A percentile compares a stretch with the other conserved stretches of the same genome.
Conservation (phyloP, 2,888 invertebrate species). For the Drosophila suboccidentalis region DNA sequence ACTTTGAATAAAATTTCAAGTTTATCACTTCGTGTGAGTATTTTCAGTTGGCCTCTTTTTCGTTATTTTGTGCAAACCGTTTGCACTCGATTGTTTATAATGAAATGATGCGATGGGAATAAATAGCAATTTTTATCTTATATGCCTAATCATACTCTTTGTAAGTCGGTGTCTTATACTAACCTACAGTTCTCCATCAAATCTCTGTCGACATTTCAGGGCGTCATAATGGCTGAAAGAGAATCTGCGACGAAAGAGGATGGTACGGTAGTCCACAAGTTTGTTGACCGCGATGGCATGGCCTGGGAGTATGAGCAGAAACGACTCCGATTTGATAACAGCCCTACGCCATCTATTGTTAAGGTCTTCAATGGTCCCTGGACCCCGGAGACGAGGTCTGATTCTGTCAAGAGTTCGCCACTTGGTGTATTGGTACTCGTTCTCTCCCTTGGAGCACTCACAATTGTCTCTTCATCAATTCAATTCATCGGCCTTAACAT, state of each 20-base stretch:
- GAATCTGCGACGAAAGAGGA: not conserved
- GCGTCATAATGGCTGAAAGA: not conserved
- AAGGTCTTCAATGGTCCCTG: constrained; percentile 32
- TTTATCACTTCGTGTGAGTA: not conserved
- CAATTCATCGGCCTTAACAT: not conserved
- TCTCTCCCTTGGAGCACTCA: not conserved
- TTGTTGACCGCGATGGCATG: constrained; percentile 19
- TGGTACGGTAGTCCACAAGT: constrained; percentile 20
- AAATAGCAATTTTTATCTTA: not conserved
- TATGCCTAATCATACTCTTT: constrained; percentile 16
- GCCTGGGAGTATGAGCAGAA: constrained; percentile 30
- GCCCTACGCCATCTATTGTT: not conserved
- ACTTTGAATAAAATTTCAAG: not conserved
- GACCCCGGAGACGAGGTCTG: not conserved
- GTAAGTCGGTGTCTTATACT: constrained; percentile 15
- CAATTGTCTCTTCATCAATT: constrained; percentile 1
- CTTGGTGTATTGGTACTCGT: not conserved
- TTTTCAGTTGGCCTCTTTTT: constrained; percentile 7
- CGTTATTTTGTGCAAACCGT: constrained; percentile 8
- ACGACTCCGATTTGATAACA: not conserved
- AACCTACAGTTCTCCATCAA: not conserved
- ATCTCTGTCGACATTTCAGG: not conserved
- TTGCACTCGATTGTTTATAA: constrained; percentile 7
- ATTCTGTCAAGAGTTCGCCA: not conserved
- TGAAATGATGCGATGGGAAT: constrained; percentile 11